phyloP scores from a whole-genome alignment of 2,113 vertebrate genomes.

The Heterocephalus glaber region DNA sequence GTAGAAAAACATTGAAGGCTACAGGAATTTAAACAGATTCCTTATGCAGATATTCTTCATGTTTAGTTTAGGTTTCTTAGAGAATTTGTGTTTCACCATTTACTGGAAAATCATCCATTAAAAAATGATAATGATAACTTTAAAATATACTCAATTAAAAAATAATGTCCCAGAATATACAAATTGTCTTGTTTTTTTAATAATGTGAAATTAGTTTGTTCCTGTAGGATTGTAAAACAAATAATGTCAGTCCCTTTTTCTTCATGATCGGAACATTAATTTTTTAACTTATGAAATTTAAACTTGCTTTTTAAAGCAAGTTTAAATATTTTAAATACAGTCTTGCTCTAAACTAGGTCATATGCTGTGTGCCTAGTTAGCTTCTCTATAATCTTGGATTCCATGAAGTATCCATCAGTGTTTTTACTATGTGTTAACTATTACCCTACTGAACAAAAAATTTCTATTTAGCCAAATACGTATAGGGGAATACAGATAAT shows the following conservation, averaged over 20 bases:
- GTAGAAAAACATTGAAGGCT: background rate
- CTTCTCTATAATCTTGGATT: background rate
- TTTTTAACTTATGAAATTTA: slow-evolving; percentile 20
- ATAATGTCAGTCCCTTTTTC: background rate
- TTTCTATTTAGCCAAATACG: background rate
- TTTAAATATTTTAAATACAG: background rate
- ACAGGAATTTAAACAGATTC: background rate
- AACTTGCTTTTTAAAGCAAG: background rate
- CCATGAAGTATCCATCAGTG: background rate
- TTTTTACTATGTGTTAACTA: background rate
- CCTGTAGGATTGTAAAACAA: slow-evolving; percentile 32
- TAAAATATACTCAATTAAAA: slow-evolving; percentile 54
- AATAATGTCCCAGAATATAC: background rate
- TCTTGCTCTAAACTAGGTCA: background rate
- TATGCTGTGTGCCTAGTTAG: background rate
- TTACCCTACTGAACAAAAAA: background rate
- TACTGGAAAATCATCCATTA: slow-evolving; percentile 1
- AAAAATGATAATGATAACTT: slow-evolving; percentile 26
- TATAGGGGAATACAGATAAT: background rate
- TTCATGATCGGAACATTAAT: background rate
- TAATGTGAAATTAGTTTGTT: background rate
- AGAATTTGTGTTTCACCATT: background rate
- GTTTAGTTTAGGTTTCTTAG: background rate
- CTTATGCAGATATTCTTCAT: background rate
- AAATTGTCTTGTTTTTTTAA: background rate